Conservation (phyloP, 23 tunicate genomes). For the Styela clava region DNA sequence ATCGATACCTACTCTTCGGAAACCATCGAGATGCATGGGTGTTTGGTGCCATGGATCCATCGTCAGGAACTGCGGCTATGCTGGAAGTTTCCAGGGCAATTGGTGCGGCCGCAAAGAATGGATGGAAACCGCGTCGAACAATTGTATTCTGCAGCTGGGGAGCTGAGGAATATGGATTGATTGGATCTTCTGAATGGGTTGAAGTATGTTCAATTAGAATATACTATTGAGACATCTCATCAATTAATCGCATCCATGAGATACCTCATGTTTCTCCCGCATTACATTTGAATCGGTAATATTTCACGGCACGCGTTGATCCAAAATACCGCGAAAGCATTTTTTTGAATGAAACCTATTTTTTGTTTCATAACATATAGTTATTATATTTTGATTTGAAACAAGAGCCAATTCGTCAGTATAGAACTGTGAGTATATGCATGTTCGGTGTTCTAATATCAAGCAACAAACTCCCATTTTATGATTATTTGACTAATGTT, state of each 20-base stretch:
- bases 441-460: too few species aligned
- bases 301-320: too few species aligned
- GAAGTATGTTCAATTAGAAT: conserved; percentile 32
- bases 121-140: conserved; percentile 80
- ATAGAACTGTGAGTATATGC: too few species aligned
- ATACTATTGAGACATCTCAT: too few species aligned
- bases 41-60: conserved; percentile 88
- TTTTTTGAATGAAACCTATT: too few species aligned
- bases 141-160: conserved; percentile 84
- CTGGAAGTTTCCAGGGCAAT: conserved; percentile 52
- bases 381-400: too few species aligned
- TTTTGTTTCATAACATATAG: too few species aligned
- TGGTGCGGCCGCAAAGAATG: conserved; percentile 49
- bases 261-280: background rate
- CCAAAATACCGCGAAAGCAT: too few species aligned
- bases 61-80: conserved; percentile 69
- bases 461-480: too few species aligned
- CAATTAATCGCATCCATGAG: background rate
- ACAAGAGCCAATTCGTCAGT: too few species aligned
- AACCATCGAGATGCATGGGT: conserved; percentile 96
- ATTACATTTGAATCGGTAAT: too few species aligned
- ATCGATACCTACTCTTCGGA: conserved; percentile 69
- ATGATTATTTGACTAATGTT: too few species aligned
- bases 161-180: conserved; percentile 82
- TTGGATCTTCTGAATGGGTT: conserved; percentile 87